Percentiles rank a stretch among this genome's conserved stretches.
Conservation (phyloP, 2,797 vertebrate species). For the Peromyscus nudipes region DNA sequence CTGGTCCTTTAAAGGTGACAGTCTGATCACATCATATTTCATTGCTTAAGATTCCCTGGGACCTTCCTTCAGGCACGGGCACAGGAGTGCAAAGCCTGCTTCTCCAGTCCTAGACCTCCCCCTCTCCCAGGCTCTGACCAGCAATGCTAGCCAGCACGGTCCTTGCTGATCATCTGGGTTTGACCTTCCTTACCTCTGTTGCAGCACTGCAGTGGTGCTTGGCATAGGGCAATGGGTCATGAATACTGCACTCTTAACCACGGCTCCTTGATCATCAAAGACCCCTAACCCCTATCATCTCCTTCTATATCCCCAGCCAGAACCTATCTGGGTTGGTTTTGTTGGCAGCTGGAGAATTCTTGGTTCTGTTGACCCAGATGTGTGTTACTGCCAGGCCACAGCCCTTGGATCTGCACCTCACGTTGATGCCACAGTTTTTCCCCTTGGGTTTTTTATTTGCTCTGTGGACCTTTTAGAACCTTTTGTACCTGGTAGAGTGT, state of each 20-base stretch:
- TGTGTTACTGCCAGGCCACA: background rate
- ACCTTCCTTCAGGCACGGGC: background rate
- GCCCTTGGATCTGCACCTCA: background rate
- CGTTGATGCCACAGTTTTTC: background rate
- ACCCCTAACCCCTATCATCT: background rate
- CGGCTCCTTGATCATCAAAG: background rate
- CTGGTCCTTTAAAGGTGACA: background rate
- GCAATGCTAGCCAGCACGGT: background rate
- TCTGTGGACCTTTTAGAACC: background rate
- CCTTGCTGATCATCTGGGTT: too few species aligned
- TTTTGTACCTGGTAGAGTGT: background rate
- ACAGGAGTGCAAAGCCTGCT: background rate
- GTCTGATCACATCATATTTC: background rate
- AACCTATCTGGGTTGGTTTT: background rate
- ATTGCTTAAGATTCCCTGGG: background rate
- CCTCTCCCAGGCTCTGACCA: background rate
- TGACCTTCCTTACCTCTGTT: background rate
- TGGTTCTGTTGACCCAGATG: background rate
- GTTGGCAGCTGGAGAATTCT: background rate
- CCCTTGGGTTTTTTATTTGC: background rate
- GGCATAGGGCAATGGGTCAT: background rate
- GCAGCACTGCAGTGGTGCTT: background rate
- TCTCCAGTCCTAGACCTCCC: background rate
- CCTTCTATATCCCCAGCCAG: background rate
- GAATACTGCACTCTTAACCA: too few species aligned